phyloP scores from a whole-genome alignment of 2,797 vertebrate species.

The Erethizon dorsatum region DNA sequence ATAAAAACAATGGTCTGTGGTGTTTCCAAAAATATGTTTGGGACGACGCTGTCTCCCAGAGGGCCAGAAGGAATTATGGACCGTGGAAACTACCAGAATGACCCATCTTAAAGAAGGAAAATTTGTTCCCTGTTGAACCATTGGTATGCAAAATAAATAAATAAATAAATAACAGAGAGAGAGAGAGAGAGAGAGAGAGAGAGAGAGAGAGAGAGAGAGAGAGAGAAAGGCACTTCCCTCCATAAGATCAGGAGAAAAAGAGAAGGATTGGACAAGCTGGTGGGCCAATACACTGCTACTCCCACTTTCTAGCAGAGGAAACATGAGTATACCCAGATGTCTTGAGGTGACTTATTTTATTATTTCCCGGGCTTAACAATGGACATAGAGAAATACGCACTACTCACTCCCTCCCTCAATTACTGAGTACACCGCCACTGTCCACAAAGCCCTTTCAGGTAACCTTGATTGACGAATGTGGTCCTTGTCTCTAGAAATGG shows the following conservation, averaged over 20 bases:
- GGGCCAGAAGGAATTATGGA: conserved; percentile 83
- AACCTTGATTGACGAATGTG: conserved; percentile 73
- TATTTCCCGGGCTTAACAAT: conserved; percentile 49
- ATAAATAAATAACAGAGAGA: background rate
- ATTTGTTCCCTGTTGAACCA: conserved; percentile 59
- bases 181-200: background rate
- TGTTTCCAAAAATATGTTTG: conserved; percentile 91
- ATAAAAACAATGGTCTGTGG: conserved; percentile 91
- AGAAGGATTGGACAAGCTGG: background rate
- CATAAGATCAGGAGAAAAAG: background rate
- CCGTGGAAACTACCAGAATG: conserved; percentile 67
- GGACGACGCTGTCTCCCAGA: conserved; percentile 87
- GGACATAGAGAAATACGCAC: conserved; percentile 37
- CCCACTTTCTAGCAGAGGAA: conserved; percentile 70
- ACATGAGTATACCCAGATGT: conserved; percentile 72
- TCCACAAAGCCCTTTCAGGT: background rate
- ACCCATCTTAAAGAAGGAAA: conserved; percentile 60
- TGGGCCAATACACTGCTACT: conserved; percentile 68
- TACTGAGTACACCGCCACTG: conserved; percentile 75
- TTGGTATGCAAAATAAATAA: background rate
- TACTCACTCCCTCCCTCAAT: conserved; percentile 72
- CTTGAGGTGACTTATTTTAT: background rate
- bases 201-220: background rate
- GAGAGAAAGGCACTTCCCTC: conserved; percentile 43
- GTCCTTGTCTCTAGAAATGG: background rate